Conservation (phyloP, 2,113 vertebrate genomes). For the Dermatemys mawii region DNA sequence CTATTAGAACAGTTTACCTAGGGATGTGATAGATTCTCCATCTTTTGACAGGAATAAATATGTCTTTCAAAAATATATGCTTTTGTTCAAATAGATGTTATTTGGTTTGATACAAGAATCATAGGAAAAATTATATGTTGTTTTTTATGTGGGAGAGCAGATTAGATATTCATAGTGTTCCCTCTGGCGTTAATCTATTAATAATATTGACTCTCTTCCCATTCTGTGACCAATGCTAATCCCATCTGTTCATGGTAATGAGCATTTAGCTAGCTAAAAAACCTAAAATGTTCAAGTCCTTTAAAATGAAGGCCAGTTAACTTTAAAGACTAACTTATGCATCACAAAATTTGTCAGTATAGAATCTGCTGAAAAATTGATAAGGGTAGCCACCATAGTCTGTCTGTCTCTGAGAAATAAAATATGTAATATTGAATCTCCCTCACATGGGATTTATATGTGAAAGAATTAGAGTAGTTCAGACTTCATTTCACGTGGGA, state of each 20-base stretch:
- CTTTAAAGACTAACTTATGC: not conserved
- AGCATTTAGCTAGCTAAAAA: not conserved
- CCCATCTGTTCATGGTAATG: not conserved
- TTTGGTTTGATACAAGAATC: not conserved
- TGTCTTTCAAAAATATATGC: not conserved
- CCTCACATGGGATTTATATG: not conserved
- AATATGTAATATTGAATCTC: not conserved
- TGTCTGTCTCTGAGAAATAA: not conserved
- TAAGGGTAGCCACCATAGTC: not conserved
- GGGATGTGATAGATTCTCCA: not conserved
- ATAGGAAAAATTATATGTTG: not conserved
- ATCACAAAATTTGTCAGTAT: not conserved
- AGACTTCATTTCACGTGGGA: not conserved
- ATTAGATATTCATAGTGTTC: not conserved
- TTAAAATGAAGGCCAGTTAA: not conserved
- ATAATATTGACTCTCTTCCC: not conserved
- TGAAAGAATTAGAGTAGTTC: not conserved
- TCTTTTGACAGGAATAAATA: not conserved
- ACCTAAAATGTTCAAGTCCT: not conserved
- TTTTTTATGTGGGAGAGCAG: not conserved
- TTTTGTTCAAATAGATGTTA: not conserved
- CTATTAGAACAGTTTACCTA: not conserved
- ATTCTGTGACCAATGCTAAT: not conserved
- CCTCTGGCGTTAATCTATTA: not conserved
- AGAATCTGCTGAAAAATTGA: conserved; percentile 6